Conservation (phyloP, 2,113 vertebrate genomes). For the Psilopsiagon aurifrons region DNA sequence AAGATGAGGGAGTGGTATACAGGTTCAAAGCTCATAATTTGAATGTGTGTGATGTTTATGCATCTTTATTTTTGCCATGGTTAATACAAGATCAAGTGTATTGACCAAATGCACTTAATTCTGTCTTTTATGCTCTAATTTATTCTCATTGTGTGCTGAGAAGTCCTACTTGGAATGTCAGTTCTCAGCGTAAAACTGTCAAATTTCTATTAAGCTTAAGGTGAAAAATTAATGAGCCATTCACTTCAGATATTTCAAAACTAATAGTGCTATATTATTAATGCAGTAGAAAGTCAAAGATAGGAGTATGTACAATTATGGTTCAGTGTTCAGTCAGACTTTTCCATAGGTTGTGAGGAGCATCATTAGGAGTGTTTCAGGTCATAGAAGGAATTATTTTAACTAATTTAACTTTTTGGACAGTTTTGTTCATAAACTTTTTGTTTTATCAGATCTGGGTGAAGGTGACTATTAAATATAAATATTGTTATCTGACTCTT, state of each 20-base stretch:
- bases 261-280: constrained; percentile 65
- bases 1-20: neutral
- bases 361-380: constrained; percentile 4
- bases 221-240: constrained; percentile 77
- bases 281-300: constrained; percentile 55
- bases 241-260: constrained; percentile 73
- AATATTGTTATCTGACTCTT: neutral
- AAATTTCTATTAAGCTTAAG: constrained; percentile 75
- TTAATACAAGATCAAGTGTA: neutral
- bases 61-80: neutral
- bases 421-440: constrained; percentile 2
- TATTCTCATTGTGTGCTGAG: constrained; percentile 15
- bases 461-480: neutral
- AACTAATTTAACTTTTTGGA: constrained; percentile 9
- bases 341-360: neutral
- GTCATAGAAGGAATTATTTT: neutral
- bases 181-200: constrained; percentile 61
- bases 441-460: neutral
- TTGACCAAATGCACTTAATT: neutral
- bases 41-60: neutral
- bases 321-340: neutral
- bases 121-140: constrained; percentile 12
- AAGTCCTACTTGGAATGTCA: constrained; percentile 56
- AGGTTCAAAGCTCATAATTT: neutral
- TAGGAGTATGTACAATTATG: neutral